Evolutionary conservation across 2,888 invertebrate species (phyloP).

Genomic region (Oxycera nigricornis): DNA sequence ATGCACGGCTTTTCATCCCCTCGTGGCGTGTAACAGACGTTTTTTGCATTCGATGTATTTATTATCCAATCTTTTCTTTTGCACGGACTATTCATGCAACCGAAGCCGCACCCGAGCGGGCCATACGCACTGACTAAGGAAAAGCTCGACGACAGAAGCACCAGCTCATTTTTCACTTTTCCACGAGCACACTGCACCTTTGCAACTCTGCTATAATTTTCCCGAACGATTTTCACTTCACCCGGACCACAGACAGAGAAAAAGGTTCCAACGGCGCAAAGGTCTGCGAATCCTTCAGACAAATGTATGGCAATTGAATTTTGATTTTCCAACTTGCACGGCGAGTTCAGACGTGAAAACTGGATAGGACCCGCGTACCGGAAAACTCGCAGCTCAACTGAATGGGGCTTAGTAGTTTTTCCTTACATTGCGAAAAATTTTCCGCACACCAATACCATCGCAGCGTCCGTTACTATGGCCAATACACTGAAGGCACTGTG

Average conservation of each 20-base stretch:
- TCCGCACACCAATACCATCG: neutral
- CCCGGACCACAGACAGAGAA: neutral
- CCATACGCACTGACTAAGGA: constrained; percentile 9
- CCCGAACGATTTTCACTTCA: constrained; percentile 19
- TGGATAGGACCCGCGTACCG: constrained; percentile 53
- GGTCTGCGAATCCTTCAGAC: too few species aligned
- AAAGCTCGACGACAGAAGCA: too few species aligned
- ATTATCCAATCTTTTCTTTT: neutral
- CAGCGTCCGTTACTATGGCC: neutral
- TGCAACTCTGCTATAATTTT: neutral
- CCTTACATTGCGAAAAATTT: constrained; percentile 30
- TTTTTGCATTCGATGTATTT: neutral
- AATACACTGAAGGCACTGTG: neutral
- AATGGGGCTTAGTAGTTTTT: constrained; percentile 47
- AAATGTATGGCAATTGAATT: too few species aligned
- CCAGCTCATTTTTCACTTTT: neutral
- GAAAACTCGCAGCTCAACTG: constrained; percentile 61
- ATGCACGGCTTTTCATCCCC: neutral
- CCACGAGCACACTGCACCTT: constrained; percentile 4
- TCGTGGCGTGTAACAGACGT: neutral
- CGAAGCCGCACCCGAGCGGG: constrained; percentile 24
- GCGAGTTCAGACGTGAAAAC: constrained; percentile 8
- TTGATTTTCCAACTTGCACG: constrained; percentile 15
- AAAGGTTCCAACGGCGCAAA: neutral
- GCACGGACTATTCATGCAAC: neutral